Evolutionary conservation across 2,797 vertebrate species (phyloP).

Genomic region (Darevskia mixta): DNA sequence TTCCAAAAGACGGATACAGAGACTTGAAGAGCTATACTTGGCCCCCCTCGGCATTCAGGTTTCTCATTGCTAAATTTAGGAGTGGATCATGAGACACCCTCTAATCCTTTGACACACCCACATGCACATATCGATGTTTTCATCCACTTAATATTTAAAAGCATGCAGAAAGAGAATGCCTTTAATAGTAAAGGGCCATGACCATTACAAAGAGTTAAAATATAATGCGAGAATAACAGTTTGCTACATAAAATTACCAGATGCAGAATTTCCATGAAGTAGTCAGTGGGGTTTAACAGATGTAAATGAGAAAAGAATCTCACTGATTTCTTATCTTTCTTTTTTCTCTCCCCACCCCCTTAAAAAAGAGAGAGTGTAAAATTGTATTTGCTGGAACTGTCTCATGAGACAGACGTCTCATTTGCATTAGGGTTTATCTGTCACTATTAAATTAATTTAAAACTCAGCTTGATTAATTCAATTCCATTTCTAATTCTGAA

Average conservation of each 20-base stretch:
- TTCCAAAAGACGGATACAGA: too few species aligned
- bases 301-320: not conserved
- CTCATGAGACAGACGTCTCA: slow-evolving; percentile 20
- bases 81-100: too few species aligned
- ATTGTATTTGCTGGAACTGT: not conserved
- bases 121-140: not conserved
- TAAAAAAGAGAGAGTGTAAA: not conserved
- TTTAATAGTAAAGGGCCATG: not conserved
- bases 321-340: not conserved
- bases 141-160: not conserved
- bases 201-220: slow-evolving; percentile 8
- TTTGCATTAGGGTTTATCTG: slow-evolving; percentile 35
- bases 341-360: not conserved
- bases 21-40: too few species aligned
- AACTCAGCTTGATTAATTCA: slow-evolving; percentile 45
- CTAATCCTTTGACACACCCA: too few species aligned
- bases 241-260: slow-evolving; percentile 23
- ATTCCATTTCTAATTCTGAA: slow-evolving; percentile 29
- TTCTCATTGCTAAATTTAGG: too few species aligned
- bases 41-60: too few species aligned
- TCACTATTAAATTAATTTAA: slow-evolving; percentile 61
- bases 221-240: not conserved
- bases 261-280: slow-evolving; percentile 1
- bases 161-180: not conserved
- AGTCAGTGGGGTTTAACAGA: not conserved